These are phyloP conservation scores for Drosophila cyrtoloma DNA, from an alignment of 2,888 invertebrate species.

Conservation along the genomic window DNA sequence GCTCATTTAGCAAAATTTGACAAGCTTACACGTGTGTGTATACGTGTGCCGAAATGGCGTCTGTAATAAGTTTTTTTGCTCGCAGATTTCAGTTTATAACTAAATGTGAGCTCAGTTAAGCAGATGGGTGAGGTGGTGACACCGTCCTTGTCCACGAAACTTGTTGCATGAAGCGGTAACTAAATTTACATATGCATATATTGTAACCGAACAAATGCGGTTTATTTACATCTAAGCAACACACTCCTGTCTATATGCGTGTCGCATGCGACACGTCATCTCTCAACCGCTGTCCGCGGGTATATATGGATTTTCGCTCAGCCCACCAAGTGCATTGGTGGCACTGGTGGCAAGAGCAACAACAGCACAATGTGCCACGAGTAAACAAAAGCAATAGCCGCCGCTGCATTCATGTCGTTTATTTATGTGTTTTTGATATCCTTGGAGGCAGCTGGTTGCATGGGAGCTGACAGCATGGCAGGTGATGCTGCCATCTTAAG, in stretches of 20 bases:
- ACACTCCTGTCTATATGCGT: conserved; percentile 6
- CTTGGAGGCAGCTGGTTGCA: conserved; percentile 1
- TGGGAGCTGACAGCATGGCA: conserved; percentile 5
- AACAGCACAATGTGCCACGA: conserved; percentile 21
- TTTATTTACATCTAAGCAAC: conserved; percentile 39
- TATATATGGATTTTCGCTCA: conserved; percentile 59
- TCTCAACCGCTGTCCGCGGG: conserved; percentile 55
- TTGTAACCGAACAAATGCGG: conserved; percentile 28
- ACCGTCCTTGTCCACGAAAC: conserved; percentile 29
- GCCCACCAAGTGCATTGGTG: conserved; percentile 26
- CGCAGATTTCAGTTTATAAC: conserved; percentile 37
- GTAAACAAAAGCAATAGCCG: conserved; percentile 28
- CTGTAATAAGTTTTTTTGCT: conserved; percentile 49
- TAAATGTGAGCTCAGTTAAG: conserved; percentile 9
- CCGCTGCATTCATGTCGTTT: conserved; percentile 13
- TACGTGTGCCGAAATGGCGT: conserved; percentile 51
- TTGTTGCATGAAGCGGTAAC: conserved; percentile 51
- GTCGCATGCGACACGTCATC: conserved; percentile 54
- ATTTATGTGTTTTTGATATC: conserved; percentile 17
- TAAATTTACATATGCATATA: conserved; percentile 37
- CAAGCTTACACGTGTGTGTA: conserved; percentile 21
- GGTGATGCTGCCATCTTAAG: conserved; percentile 22
- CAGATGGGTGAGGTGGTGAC: background rate
- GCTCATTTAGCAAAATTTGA: conserved; percentile 43
- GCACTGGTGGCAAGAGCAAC: conserved; percentile 9